A percentile compares a stretch with the other conserved stretches of the same genome.
These are phyloP conservation scores for Cydia splendana DNA, from an alignment of 1,140 invertebrate species.

Conservation along the genomic window DNA sequence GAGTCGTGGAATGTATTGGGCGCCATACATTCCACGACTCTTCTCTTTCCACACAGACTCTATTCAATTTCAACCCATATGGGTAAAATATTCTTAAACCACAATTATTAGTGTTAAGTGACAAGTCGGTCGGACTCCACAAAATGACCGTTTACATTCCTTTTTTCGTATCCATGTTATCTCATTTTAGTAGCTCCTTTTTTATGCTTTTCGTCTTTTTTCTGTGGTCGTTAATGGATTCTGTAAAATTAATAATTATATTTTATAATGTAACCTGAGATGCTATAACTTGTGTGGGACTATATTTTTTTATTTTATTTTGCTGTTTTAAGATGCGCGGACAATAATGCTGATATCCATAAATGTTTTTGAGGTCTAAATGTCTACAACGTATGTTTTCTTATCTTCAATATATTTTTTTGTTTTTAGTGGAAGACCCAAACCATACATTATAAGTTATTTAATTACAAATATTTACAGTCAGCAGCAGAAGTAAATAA, in stretches of 20 bases:
- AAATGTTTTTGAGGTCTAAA: background rate
- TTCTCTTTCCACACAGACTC: too few species aligned
- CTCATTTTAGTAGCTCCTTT: conserved; percentile 6
- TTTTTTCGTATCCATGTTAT: conserved; percentile 17
- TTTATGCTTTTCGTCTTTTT: background rate
- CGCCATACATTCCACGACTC: too few species aligned
- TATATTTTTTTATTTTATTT: background rate
- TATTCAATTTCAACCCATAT: background rate
- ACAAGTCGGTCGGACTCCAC: background rate
- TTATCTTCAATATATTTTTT: background rate
- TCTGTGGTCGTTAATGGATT: conserved; percentile 13
- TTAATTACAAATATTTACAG: too few species aligned
- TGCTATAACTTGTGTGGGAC: background rate
- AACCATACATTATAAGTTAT: too few species aligned
- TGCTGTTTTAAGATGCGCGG: background rate
- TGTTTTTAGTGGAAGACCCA: too few species aligned
- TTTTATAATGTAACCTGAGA: conserved; percentile 9
- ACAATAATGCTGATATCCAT: background rate
- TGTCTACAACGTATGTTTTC: background rate
- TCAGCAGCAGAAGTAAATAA: too few species aligned
- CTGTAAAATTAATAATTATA: conserved; percentile 18
- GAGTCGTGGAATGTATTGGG: too few species aligned
- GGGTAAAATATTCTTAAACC: conserved; percentile 6
- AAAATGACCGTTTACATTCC: background rate
- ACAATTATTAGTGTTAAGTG: conserved; percentile 12